Base-by-base conservation (phyloP, 2,113 vertebrate genomes). In the Desmodus rotundus region DNA sequence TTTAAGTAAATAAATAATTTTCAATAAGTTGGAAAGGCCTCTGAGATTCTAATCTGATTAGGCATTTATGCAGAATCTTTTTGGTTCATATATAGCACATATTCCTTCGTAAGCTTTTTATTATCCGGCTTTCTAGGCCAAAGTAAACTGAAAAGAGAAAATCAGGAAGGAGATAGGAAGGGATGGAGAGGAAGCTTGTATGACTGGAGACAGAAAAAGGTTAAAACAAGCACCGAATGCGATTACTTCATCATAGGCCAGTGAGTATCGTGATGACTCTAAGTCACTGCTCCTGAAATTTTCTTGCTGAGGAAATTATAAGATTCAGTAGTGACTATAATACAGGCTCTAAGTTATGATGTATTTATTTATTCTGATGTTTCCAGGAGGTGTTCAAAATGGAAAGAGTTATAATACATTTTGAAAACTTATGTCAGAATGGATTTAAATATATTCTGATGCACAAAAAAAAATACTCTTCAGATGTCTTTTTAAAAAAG, bases 81-180 rank as follows among this genome's bases (percentile, higher is more conserved):
- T 63, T 95, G 43, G 74, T 54, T 95, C 33, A 31, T 86, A 50
- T 92, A 74, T 85, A 90, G 85, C 52, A 80, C 50, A 82, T 85
- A 65, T 28, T 26, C 41, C 50, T 94, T 78, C 77, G 78, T 74
- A 91, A 82, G 54, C 20, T 52, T 87, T 89, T 81, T 56, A 63
- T 70, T 87, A 84, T 89, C 72, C 45, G 54, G 11, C 89, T 93
- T 88, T 94, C 43, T 91, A 89, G 86, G 77, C 89, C 91, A 93
- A 89, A 95, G 68, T 91, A 89, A 95, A 94, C 89, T 36, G 84
- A 45, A 52, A 91, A 43, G n/a, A 96, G 81, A 96, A 91, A 93
- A 82, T 87, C 72, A 92, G 87, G 78, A 90, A 96, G 54, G 52
- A 88, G 72, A 84, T 36, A 65, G 68, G 86, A 88, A 93, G 41